A percentile compares a stretch with the other conserved stretches of the same genome.
These are phyloP conservation scores for Galleria mellonella DNA, from an alignment of 1,140 invertebrate genomes.

Conservation along the genomic window DNA sequence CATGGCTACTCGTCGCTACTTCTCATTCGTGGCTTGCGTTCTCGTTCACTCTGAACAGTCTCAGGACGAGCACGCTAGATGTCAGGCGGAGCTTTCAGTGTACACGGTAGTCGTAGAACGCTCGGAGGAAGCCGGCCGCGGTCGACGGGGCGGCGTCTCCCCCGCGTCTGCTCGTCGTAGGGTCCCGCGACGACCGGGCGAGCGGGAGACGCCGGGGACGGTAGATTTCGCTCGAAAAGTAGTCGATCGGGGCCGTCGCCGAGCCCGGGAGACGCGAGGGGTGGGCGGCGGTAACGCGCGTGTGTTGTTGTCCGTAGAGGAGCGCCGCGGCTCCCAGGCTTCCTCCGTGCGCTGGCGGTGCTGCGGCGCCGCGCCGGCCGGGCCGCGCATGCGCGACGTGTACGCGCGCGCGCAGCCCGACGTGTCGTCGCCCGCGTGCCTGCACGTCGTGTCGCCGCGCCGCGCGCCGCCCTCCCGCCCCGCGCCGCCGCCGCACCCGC, in stretches of 20 bases:
- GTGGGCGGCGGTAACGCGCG: background rate
- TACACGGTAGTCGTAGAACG: background rate
- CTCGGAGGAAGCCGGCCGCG: slow-evolving; percentile 22
- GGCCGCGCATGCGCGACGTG: slow-evolving; percentile 63
- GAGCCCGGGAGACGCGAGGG: background rate
- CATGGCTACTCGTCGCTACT: background rate
- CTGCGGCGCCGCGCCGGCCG: slow-evolving; percentile 50
- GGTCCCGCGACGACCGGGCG: no score
- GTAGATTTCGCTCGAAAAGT: background rate
- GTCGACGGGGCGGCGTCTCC: no score
- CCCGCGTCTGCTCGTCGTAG: no score
- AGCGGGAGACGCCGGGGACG: no score
- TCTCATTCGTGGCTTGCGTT: background rate
- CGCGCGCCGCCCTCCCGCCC: slow-evolving; percentile 63
- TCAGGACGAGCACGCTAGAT: background rate
- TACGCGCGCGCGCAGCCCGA: slow-evolving; percentile 63
- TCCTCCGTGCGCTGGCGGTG: slow-evolving; percentile 55
- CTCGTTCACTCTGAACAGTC: background rate
- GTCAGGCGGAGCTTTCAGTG: background rate
- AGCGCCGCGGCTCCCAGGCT: slow-evolving; percentile 43
- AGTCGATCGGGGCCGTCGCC: no score
- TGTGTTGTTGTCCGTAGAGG: slow-evolving; percentile 32
- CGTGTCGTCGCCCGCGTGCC: slow-evolving; percentile 53
- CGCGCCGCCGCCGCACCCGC: slow-evolving; percentile 32
- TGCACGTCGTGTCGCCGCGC: slow-evolving; percentile 50